A percentile compares a stretch with the other conserved stretches of the same genome.
These are phyloP conservation scores for Gastrophysa polygoni DNA, from an alignment of 2,888 invertebrate genomes.

Conservation along the genomic window DNA sequence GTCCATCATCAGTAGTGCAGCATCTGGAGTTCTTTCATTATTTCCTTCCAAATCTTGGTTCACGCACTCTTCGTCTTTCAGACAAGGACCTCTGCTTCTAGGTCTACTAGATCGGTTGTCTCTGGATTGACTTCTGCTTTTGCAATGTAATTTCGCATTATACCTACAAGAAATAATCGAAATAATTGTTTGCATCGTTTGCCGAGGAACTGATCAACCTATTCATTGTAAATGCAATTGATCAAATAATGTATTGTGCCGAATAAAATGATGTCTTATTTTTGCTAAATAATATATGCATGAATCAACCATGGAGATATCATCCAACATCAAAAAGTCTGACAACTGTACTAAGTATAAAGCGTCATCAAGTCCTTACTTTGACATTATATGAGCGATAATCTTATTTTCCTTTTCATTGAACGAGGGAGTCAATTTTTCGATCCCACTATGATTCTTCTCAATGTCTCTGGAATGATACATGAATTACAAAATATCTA, in stretches of 20 bases:
- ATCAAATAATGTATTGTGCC: too few relatives aligned
- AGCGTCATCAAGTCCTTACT: constrained; percentile 33
- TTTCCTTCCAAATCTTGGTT: background rate
- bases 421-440: constrained; percentile 29
- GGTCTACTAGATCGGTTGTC: background rate
- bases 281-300: too few relatives aligned
- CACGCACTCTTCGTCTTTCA: background rate
- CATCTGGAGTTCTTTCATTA: constrained; percentile 8
- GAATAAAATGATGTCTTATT: too few relatives aligned
- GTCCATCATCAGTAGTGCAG: constrained; percentile 29
- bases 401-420: constrained; percentile 41
- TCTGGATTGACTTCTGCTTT: background rate
- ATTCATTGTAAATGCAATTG: too few relatives aligned
- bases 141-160: background rate
- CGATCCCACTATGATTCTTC: constrained; percentile 16
- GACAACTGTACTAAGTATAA: too few relatives aligned
- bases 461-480: constrained; percentile 28
- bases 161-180: background rate
- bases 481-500: background rate
- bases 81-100: background rate
- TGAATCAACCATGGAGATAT: too few relatives aligned
- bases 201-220: too few relatives aligned
- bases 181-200: too few relatives aligned
- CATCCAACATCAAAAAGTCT: too few relatives aligned
- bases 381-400: constrained; percentile 37